A percentile compares a stretch with the other conserved stretches of the same genome.
These are phyloP conservation scores for Junco hyemalis DNA, from an alignment of 2,113 vertebrate genomes.

Conservation along the genomic window DNA sequence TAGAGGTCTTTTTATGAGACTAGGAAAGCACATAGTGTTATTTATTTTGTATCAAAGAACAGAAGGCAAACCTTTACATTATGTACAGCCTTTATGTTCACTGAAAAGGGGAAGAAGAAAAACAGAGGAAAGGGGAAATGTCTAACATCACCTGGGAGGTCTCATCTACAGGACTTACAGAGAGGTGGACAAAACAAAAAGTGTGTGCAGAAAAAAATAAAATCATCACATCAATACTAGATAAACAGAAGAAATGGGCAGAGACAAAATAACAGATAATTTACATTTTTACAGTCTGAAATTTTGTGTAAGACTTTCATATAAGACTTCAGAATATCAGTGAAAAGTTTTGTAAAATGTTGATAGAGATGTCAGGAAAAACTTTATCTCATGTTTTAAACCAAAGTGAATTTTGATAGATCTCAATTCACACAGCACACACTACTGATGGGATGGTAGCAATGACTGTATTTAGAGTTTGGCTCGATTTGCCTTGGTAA, in stretches of 20 bases:
- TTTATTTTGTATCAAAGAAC: neutral
- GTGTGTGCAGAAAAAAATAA: neutral
- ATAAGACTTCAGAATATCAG: neutral
- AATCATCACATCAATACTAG: neutral
- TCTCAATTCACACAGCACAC: neutral
- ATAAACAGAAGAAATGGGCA: neutral
- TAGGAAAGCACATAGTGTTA: neutral
- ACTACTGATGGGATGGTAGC: neutral
- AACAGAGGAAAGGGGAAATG: accelerated
- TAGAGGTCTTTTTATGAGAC: neutral
- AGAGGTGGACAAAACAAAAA: neutral
- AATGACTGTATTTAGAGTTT: neutral
- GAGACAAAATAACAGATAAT: neutral
- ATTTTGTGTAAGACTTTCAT: neutral
- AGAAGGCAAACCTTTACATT: neutral
- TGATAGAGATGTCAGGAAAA: neutral
- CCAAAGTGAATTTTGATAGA: neutral
- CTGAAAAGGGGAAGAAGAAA: neutral
- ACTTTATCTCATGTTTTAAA: neutral
- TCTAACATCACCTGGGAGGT: neutral
- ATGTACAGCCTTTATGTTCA: neutral
- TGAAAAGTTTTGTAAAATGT: neutral
- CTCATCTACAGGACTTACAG: neutral
- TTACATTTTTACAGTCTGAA: neutral
- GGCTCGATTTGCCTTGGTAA: neutral